These are phyloP conservation scores for Fulmarus glacialis DNA, from an alignment of 2,113 vertebrate species.

Conservation along the genomic window DNA sequence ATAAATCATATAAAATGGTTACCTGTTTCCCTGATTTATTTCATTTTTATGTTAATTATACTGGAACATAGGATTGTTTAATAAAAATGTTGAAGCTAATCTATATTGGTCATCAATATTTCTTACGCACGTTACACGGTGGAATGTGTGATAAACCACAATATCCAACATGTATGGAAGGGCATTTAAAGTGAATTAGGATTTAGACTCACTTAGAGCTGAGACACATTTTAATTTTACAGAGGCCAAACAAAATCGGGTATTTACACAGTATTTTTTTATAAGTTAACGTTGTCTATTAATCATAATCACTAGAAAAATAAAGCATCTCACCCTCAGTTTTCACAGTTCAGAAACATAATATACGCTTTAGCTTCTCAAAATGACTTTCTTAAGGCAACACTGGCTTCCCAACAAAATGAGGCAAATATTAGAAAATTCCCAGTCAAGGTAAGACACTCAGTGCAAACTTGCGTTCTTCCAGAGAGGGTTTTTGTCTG, in stretches of 20 bases:
- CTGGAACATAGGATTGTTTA: constrained; percentile 38
- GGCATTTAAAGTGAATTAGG: constrained; percentile 6
- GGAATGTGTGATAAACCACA: constrained; percentile 7
- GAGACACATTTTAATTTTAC: constrained; percentile 17
- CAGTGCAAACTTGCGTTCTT: neutral
- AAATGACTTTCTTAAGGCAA: neutral
- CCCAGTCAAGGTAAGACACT: neutral
- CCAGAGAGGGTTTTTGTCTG: neutral
- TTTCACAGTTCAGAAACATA: neutral
- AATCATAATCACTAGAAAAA: neutral
- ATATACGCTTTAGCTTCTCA: neutral
- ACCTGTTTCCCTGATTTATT: constrained; percentile 52
- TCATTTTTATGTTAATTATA: constrained; percentile 51
- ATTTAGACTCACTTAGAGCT: constrained; percentile 6
- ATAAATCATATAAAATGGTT: constrained; percentile 47
- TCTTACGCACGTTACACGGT: neutral
- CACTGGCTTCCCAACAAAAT: neutral
- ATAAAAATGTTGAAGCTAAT: constrained; percentile 50
- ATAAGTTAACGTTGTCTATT: neutral
- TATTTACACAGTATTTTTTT: constrained; percentile 20
- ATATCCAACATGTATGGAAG: neutral
- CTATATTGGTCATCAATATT: constrained; percentile 30
- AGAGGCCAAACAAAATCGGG: neutral
- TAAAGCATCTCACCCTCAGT: neutral
- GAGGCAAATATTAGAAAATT: neutral